Percentiles rank a stretch among this genome's conserved stretches.
Conservation (phyloP, 2,113 vertebrate genomes). For the Grus americana region DNA sequence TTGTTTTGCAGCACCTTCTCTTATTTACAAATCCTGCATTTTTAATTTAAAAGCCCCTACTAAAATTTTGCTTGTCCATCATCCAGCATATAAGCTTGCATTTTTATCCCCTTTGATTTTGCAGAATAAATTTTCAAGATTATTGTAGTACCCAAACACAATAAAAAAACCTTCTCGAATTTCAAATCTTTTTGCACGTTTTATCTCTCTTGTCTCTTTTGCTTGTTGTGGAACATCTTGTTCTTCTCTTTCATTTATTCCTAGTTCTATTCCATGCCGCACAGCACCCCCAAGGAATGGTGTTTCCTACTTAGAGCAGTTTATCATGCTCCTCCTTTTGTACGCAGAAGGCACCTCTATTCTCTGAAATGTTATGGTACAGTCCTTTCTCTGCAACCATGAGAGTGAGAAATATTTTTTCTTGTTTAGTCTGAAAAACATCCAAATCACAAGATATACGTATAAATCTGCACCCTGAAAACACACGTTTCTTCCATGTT, state of each 20-base stretch:
- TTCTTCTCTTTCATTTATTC: neutral
- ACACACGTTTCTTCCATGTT: slow-evolving; percentile 19
- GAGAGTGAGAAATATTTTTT: neutral
- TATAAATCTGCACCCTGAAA: neutral
- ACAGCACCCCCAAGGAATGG: neutral
- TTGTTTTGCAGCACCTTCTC: neutral
- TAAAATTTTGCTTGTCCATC: neutral
- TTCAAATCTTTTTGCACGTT: neutral
- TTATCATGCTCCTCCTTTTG: neutral
- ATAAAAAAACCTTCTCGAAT: neutral
- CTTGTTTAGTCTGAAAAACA: neutral
- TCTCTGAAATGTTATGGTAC: neutral
- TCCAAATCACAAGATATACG: neutral
- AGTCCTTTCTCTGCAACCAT: neutral
- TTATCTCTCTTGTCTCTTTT: neutral
- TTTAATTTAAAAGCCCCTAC: neutral
- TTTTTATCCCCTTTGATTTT: neutral
- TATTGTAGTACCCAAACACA: neutral
- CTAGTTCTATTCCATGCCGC: neutral
- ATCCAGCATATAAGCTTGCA: neutral
- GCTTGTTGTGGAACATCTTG: neutral
- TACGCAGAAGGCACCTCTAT: neutral
- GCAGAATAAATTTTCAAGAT: neutral
- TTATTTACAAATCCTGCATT: neutral
- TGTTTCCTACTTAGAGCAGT: neutral